A percentile compares a stretch with the other conserved stretches of the same genome.
Evolutionary conservation across 2,888 invertebrate species (phyloP).

Genomic region (Andrena hattorfiana): DNA sequence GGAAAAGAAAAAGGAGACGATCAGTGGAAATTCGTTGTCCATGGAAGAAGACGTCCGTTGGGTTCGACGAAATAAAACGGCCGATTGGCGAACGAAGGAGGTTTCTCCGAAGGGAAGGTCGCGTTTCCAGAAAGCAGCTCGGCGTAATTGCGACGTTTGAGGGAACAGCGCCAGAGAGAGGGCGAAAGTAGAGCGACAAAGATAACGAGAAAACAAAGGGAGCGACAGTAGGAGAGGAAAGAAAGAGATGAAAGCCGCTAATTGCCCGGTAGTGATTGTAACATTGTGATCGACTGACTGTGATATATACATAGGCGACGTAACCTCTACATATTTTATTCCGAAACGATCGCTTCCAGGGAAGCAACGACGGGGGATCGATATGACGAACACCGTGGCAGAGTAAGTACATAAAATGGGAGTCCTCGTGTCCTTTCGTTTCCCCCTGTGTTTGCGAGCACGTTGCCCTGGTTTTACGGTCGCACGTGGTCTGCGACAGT

Average conservation of each 20-base stretch:
- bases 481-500: slow-evolving; percentile 4
- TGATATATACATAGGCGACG: slow-evolving; percentile 64
- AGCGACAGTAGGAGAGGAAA: neutral
- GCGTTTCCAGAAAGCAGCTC: slow-evolving; percentile 6
- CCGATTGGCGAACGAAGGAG: slow-evolving; percentile 58
- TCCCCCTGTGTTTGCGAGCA: neutral
- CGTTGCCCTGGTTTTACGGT: neutral
- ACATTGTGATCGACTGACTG: slow-evolving; percentile 73
- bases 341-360: neutral
- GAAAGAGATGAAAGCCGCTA: slow-evolving; percentile 41
- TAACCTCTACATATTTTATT: slow-evolving; percentile 44
- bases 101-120: slow-evolving; percentile 23
- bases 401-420: slow-evolving; percentile 60
- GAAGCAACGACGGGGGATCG: neutral
- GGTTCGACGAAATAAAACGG: slow-evolving; percentile 75
- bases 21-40: slow-evolving; percentile 70
- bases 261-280: slow-evolving; percentile 24
- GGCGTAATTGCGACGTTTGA: slow-evolving; percentile 18
- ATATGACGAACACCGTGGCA: slow-evolving; percentile 47
- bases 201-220: neutral
- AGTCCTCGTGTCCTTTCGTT: neutral
- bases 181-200: neutral
- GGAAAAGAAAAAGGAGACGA: neutral
- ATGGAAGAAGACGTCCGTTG: slow-evolving; percentile 71
- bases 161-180: neutral